These are phyloP conservation scores for Cheilosia grossa DNA, from an alignment of 2,888 invertebrate species.

Conservation along the genomic window DNA sequence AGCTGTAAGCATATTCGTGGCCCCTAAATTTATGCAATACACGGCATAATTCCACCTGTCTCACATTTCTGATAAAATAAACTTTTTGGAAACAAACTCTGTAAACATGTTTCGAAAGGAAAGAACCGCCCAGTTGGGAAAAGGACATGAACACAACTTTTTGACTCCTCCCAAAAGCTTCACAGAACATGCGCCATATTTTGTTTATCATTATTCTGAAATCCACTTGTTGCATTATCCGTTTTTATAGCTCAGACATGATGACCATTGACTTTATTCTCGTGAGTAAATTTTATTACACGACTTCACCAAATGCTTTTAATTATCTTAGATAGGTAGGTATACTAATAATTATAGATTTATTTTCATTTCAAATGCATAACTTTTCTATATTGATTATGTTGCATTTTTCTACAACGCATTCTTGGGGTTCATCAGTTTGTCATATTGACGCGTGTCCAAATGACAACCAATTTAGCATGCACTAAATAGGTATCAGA, in stretches of 20 bases:
- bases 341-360: too few relatives aligned
- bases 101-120: conserved; percentile 27
- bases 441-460: too few relatives aligned
- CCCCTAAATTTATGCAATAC: conserved; percentile 15
- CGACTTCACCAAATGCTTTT: too few relatives aligned
- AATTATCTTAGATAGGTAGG: too few relatives aligned
- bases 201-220: not conserved
- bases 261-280: not conserved
- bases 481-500: too few relatives aligned
- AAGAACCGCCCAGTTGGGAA: conserved; percentile 39
- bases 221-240: conserved; percentile 46
- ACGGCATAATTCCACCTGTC: not conserved
- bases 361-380: too few relatives aligned
- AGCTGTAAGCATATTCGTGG: not conserved
- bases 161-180: conserved; percentile 58
- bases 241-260: not conserved
- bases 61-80: not conserved
- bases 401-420: too few relatives aligned
- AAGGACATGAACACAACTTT: conserved; percentile 18
- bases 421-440: too few relatives aligned
- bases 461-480: too few relatives aligned
- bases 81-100: not conserved
- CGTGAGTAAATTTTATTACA: not conserved
- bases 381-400: too few relatives aligned
- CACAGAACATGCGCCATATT: conserved; percentile 32